Conservation (phyloP, 1,140 invertebrate species). For the Bombus ignitus region DNA sequence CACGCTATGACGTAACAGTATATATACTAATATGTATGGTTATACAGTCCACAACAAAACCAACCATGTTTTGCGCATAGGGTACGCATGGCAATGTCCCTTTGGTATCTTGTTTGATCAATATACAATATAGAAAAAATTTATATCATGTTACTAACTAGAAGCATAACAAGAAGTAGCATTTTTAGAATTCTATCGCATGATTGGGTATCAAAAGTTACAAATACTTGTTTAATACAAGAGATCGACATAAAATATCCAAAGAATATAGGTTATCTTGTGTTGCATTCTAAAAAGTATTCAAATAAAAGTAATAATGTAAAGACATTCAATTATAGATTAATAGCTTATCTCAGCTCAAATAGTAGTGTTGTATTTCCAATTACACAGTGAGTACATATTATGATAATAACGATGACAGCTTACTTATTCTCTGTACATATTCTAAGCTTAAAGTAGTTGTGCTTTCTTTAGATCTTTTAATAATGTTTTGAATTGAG, state of each 20-base stretch:
- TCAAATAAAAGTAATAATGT: constrained; percentile 23
- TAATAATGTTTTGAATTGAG: background rate
- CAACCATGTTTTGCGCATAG: background rate
- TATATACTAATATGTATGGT: background rate
- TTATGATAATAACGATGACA: background rate
- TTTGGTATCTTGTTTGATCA: constrained; percentile 58
- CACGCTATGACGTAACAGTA: no score
- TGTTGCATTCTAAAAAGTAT: background rate
- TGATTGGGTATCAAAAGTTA: background rate
- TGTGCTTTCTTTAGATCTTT: background rate
- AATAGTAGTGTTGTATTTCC: constrained; percentile 2
- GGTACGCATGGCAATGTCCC: background rate
- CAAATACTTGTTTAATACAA: background rate
- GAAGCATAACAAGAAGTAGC: constrained; percentile 21
- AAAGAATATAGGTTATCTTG: constrained; percentile 65
- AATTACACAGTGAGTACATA: constrained; percentile 52
- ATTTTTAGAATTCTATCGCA: constrained; percentile 4
- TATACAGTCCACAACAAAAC: background rate
- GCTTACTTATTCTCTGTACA: background rate
- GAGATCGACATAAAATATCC: background rate
- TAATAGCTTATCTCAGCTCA: constrained; percentile 13
- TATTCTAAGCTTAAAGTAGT: no score
- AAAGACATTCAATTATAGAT: background rate
- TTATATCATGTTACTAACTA: constrained; percentile 60
- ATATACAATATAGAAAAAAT: constrained; percentile 41